Evolutionary conservation across 2,888 invertebrate species (phyloP), one percentile per base, ranked within the genome.

Genomic region (Melanophora roralis): DNA sequence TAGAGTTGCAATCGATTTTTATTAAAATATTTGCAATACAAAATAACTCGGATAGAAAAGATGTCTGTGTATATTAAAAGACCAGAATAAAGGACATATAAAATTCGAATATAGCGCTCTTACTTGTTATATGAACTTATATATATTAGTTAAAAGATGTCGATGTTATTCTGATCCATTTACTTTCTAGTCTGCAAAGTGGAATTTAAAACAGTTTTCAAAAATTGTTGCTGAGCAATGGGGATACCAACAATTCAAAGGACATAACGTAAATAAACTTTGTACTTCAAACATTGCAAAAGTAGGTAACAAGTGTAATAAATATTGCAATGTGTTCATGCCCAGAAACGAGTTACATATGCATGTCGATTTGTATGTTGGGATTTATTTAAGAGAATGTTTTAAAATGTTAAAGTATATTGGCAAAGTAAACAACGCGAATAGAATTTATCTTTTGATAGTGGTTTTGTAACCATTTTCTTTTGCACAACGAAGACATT

Each of bases 261-360:
- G 75, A 64, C 51, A 65, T 57, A 76, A 51, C 68, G 72, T 73
- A 68, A 72, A 80, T 76, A 80, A 76, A 76, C 73, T 76, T 72
- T 68, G 21, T 45, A 72, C 76, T 72, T 64, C 72, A 80, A 80
- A 73, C 80, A 73, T 73, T 38, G 68, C 62, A 57, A 76, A 72
- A 80, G 76, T 80, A 68, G 72, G 80, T 68, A 76, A 80, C 76
- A 80, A 80, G 76, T 75, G 76, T 73, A 80, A 80, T 80, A 80
- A 80, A 80, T 76, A 80, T 76, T 38, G 57, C 55, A 72, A 67
- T 72, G 71, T 71, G 53, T 21, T 55, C 62, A 62, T 55, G 55
- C 47, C 40, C 57, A 51, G 34, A 49, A 65, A 55, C 47, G 55
- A 64, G 55, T 55, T 73, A 34, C 67, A 27, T 51, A 49, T 19